These are phyloP conservation scores for Tachina grossa DNA, from an alignment of 2,888 invertebrate species.

Conservation along the genomic window DNA sequence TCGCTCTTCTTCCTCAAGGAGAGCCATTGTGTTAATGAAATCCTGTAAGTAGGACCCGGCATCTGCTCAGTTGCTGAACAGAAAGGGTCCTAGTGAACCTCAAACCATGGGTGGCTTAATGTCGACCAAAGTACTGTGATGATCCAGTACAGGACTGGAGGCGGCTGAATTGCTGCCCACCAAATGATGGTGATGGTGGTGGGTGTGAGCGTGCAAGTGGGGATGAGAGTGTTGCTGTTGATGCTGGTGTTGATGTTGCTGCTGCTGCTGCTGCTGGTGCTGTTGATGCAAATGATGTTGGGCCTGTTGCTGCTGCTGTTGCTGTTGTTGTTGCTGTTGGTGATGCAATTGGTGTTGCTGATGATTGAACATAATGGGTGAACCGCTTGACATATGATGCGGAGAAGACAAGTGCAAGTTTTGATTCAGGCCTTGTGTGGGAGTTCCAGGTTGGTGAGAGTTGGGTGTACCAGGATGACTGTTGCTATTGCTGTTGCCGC, in stretches of 20 bases:
- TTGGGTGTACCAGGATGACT: conserved; percentile 82
- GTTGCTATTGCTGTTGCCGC: conserved; percentile 74
- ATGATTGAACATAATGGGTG: conserved; percentile 81
- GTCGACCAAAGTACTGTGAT: conserved; percentile 85
- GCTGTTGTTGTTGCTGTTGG: conserved; percentile 79
- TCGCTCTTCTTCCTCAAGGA: conserved; percentile 49
- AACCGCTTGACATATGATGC: conserved; percentile 82
- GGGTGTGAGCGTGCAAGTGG: conserved; percentile 76
- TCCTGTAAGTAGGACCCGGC: conserved; percentile 69
- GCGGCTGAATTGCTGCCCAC: conserved; percentile 81
- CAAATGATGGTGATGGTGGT: conserved; percentile 79
- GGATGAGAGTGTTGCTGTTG: conserved; percentile 76
- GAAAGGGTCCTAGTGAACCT: conserved; percentile 87
- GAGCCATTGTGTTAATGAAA: conserved; percentile 58
- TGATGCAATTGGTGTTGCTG: conserved; percentile 80
- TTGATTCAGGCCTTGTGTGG: conserved; percentile 75
- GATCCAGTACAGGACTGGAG: conserved; percentile 85
- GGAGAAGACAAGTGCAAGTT: conserved; percentile 81
- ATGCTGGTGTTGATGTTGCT: conserved; percentile 76
- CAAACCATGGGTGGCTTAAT: conserved; percentile 86
- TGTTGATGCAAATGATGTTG: conserved; percentile 77
- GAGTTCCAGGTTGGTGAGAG: conserved; percentile 77
- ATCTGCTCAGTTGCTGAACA: conserved; percentile 80
- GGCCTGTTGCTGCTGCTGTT: conserved; percentile 77
- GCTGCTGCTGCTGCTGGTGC: conserved; percentile 74